These are phyloP conservation scores for Solenopsis fugax DNA, from an alignment of 1,140 invertebrate genomes.

Conservation along the genomic window DNA sequence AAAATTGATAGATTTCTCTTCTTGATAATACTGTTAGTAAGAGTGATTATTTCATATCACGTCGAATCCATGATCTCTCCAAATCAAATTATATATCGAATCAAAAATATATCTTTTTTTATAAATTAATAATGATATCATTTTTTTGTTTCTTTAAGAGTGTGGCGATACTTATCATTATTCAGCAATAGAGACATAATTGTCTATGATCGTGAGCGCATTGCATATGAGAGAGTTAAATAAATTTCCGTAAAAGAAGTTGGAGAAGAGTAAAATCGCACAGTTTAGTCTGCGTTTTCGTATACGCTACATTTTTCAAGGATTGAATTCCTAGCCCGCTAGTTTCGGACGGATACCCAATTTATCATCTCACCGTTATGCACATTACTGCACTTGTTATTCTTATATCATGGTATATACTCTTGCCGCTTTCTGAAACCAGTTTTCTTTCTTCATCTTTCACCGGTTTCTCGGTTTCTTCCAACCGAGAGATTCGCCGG, in stretches of 20 bases:
- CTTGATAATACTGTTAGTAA: background rate
- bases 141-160: background rate
- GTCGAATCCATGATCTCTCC: background rate
- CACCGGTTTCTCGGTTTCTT: conserved; percentile 41
- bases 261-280: background rate
- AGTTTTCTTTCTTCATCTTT: conserved; percentile 51
- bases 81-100: background rate
- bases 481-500: conserved; percentile 25
- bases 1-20: background rate
- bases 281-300: background rate
- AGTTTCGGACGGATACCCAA: conserved; percentile 32
- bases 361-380: conserved; percentile 36
- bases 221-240: background rate
- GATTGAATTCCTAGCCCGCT: conserved; percentile 9
- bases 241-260: conserved; percentile 1
- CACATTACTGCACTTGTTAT: conserved; percentile 44
- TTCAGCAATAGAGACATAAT: background rate
- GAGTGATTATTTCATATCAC: background rate
- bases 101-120: background rate
- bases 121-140: conserved; percentile 5
- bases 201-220: background rate
- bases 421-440: conserved; percentile 52
- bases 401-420: conserved; percentile 30
- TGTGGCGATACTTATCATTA: background rate
- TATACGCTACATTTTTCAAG: conserved; percentile 13